Conservation (phyloP, 1,140 invertebrate species). For the Drosophila nasuta region DNA sequence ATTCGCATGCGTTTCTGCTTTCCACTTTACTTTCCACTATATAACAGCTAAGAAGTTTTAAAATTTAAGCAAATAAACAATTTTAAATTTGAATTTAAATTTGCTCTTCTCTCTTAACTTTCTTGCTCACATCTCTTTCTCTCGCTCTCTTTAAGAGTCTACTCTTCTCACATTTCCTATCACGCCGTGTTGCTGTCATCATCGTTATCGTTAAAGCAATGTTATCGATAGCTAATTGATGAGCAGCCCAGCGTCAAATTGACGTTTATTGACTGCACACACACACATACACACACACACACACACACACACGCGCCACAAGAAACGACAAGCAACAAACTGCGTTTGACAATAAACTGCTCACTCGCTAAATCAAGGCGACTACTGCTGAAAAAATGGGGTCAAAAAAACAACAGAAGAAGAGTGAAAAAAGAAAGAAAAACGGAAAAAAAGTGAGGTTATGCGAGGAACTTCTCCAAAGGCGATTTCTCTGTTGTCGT, state of each 20-base stretch:
- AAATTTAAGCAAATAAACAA: too few relatives aligned
- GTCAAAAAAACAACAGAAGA: conserved; percentile 1
- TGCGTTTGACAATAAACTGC: conserved; percentile 30
- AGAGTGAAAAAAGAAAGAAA: neutral
- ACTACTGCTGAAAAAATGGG: conserved; percentile 8
- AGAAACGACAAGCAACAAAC: conserved; percentile 1
- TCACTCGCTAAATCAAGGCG: conserved; percentile 19
- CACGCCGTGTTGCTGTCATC: neutral
- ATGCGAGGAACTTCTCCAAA: conserved; percentile 25
- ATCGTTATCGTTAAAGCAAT: neutral
- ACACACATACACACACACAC: conserved; percentile 3
- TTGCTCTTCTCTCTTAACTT: neutral
- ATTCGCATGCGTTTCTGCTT: too few relatives aligned
- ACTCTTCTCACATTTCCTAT: too few relatives aligned
- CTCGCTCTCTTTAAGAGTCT: too few relatives aligned
- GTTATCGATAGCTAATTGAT: conserved; percentile 15
- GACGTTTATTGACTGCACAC: conserved; percentile 43
- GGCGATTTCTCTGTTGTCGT: neutral
- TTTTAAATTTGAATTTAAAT: too few relatives aligned
- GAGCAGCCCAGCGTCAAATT: conserved; percentile 27
- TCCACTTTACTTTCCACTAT: too few relatives aligned
- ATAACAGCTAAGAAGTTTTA: too few relatives aligned
- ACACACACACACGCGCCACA: neutral
- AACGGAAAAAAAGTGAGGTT: conserved; percentile 29
- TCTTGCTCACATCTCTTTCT: neutral